Base-by-base conservation (phyloP, 2,888 invertebrate species). In the Venustoraphidia nigricollis region DNA sequence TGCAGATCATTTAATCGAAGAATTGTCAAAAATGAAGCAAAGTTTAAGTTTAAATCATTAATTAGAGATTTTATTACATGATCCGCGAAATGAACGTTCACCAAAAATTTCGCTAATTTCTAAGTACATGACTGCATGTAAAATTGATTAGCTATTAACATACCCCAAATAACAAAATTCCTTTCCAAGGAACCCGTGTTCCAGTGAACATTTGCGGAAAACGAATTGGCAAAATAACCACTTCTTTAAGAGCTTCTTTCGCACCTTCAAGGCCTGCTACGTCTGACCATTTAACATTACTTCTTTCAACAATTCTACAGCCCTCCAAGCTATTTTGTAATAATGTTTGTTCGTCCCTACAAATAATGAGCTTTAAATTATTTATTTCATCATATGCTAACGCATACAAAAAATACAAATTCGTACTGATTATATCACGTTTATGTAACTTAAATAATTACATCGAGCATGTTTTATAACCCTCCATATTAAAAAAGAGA, bases 171-270 rank as follows among this genome's bases (percentile, higher is more conserved):
- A 98, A 71, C 17, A 98, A 70, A 57, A 98, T 98, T 56, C 98
- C 97, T 69, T 93, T 92, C 97, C 97, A 98, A 10, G 98, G 97
- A 66, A 94, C 92, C 60, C 97, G 78, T 66, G 96, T 96, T 8
- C 97, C 98, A 50, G 94, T 96, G 63, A 98, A 98, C 11, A 98
- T 72, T 67, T 98, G 96, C 34, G 98, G 98, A 64, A 98, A 98
- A 64, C 93, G 92, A 53, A 98, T 97, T 1, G 98, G 98, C 57
- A 99, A 70, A 59, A 99, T 97, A 14, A 98, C 98, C 57, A 98
- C 97, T 71, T 98, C 98, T 66, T 98, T 98, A 36, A 98, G 73
- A 1, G 97, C 94, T 68, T 97, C 96, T 63, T 98, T 98, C 34
- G 98, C 98, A 46, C 81, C 85, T 66, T 97, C 95, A 45, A 98